A percentile compares a stretch with the other conserved stretches of the same genome.
Conservation (phyloP, 1,140 invertebrate species). For the Saxidomus purpurata region DNA sequence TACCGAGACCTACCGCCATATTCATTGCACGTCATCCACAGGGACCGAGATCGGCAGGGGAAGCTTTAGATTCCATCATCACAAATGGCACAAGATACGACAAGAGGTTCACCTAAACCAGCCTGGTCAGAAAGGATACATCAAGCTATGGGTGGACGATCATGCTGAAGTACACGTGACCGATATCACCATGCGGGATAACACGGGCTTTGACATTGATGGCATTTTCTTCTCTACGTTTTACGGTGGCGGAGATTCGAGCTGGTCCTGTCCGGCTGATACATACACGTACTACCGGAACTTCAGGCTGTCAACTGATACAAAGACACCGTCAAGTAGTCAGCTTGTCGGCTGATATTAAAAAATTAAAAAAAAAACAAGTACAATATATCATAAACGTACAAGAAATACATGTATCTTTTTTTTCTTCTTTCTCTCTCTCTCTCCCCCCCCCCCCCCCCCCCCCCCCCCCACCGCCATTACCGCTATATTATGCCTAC, state of each 20-base stretch:
- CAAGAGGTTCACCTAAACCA: slow-evolving; percentile 74
- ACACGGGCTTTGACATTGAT: slow-evolving; percentile 67
- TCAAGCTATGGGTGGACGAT: slow-evolving; percentile 70
- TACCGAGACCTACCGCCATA: slow-evolving; percentile 60
- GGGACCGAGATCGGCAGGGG: slow-evolving; percentile 56
- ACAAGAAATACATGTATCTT: too few relatives aligned
- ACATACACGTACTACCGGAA: slow-evolving; percentile 75
- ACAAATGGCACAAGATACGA: slow-evolving; percentile 70
- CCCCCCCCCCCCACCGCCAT: too few relatives aligned
- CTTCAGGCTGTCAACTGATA: slow-evolving; percentile 57
- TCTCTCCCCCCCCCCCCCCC: too few relatives aligned
- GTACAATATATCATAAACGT: too few relatives aligned
- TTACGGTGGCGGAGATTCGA: slow-evolving; percentile 73
- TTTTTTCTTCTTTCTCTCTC: too few relatives aligned
- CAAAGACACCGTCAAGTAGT: not conserved
- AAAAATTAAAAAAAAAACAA: too few relatives aligned
- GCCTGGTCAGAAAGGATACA: slow-evolving; percentile 60
- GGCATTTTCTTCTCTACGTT: slow-evolving; percentile 81
- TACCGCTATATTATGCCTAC: too few relatives aligned
- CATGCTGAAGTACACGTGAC: slow-evolving; percentile 37
- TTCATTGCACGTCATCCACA: slow-evolving; percentile 65
- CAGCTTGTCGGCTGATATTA: slow-evolving; percentile 1
- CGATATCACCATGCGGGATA: slow-evolving; percentile 59
- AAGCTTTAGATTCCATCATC: slow-evolving; percentile 62
- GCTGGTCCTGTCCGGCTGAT: slow-evolving; percentile 72